A percentile compares a stretch with the other conserved stretches of the same genome.
phyloP scores from a whole-genome alignment of 2,888 invertebrate species.

The Oscheius myriophilus region DNA sequence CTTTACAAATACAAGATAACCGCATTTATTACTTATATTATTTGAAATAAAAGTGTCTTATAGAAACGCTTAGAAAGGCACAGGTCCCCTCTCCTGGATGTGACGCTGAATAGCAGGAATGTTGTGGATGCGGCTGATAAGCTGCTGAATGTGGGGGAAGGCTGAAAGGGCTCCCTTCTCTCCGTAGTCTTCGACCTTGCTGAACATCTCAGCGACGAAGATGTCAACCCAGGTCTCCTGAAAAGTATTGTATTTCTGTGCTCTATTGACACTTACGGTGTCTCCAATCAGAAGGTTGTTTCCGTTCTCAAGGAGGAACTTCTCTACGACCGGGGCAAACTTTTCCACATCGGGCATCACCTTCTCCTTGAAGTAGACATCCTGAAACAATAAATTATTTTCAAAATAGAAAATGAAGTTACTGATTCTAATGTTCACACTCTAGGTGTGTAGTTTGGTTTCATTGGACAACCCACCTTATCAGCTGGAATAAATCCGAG shows the following conservation, averaged over 20 bases:
- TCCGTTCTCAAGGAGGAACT: slow-evolving; percentile 63
- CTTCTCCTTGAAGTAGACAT: slow-evolving; percentile 53
- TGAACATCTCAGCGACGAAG: slow-evolving; percentile 62
- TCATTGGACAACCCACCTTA: slow-evolving; percentile 34
- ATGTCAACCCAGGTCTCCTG: slow-evolving; percentile 68
- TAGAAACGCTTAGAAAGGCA: slow-evolving; percentile 14
- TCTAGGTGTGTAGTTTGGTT: background rate
- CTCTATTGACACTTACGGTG: slow-evolving; percentile 28
- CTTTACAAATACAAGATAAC: too few relatives aligned
- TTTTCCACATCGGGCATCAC: slow-evolving; percentile 58
- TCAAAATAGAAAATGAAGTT: too few relatives aligned
- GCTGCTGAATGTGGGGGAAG: slow-evolving; percentile 59
- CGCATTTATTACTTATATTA: too few relatives aligned
- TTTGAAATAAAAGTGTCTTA: background rate
- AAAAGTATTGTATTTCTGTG: too few relatives aligned
- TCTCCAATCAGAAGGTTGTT: slow-evolving; percentile 58
- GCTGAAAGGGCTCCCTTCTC: slow-evolving; percentile 59
- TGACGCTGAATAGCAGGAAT: slow-evolving; percentile 58
- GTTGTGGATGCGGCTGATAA: slow-evolving; percentile 62
- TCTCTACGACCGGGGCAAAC: slow-evolving; percentile 60
- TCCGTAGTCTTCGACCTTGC: slow-evolving; percentile 59
- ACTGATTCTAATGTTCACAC: background rate
- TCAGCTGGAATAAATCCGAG: slow-evolving; percentile 44
- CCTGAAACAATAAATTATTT: too few relatives aligned
- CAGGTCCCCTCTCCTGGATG: slow-evolving; percentile 44